These are phyloP conservation scores for Myotis brandtii DNA, from an alignment of 2,113 vertebrate species.

Conservation along the genomic window DNA sequence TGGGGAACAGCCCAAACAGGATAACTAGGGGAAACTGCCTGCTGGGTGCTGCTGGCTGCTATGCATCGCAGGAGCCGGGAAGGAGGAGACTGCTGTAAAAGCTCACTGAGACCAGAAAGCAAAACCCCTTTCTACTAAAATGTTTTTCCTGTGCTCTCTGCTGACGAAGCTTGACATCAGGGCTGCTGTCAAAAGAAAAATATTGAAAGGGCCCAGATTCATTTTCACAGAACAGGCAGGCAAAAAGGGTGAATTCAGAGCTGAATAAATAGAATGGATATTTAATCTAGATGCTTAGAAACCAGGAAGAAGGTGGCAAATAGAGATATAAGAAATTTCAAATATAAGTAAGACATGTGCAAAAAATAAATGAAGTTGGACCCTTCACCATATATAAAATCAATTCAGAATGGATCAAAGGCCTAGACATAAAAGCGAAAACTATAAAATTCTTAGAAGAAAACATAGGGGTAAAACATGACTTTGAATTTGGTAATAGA, in stretches of 20 bases:
- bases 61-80: neutral
- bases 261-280: neutral
- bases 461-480: neutral
- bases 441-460: neutral
- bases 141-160: constrained; percentile 9
- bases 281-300: constrained; percentile 47
- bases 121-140: neutral
- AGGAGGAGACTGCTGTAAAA: neutral
- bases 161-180: neutral
- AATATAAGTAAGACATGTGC: neutral
- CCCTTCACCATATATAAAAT: neutral
- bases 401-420: neutral
- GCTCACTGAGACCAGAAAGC: neutral
- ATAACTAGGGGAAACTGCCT: neutral
- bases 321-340: neutral
- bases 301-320: neutral
- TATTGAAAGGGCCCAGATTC: neutral
- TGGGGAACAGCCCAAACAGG: neutral
- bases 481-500: neutral
- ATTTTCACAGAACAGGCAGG: neutral
- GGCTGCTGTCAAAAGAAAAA: neutral
- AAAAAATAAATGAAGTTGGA: neutral
- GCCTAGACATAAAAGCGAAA: neutral
- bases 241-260: constrained; percentile 16
- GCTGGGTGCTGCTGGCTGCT: neutral